Conservation (phyloP, 1,140 invertebrate genomes). For the Drosophila kepulauana region DNA sequence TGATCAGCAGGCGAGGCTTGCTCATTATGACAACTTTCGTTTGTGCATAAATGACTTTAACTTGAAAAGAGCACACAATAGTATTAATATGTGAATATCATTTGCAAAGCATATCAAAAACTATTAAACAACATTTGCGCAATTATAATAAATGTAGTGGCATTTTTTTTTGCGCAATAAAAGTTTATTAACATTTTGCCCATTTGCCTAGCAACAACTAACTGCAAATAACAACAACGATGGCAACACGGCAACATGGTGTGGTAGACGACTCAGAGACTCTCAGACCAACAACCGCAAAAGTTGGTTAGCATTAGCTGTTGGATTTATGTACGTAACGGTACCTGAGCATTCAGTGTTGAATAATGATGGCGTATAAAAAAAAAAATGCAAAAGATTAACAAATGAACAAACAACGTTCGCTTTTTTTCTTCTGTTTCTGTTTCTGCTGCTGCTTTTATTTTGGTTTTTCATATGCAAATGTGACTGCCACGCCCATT, state of each 20-base stretch:
- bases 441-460: conserved; percentile 15
- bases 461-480: conserved; percentile 61
- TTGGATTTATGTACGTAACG: conserved; percentile 64
- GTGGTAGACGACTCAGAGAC: conserved; percentile 19
- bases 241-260: conserved; percentile 14
- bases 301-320: conserved; percentile 61
- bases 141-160: conserved; percentile 73
- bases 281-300: conserved; percentile 68
- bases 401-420: conserved; percentile 65
- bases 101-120: conserved; percentile 51
- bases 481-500: conserved; percentile 62
- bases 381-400: conserved; percentile 60
- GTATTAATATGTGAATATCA: conserved; percentile 46
- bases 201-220: conserved; percentile 69
- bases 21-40: conserved; percentile 47
- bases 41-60: conserved; percentile 43
- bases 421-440: conserved; percentile 22
- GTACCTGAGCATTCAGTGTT: conserved; percentile 75
- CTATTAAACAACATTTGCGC: conserved; percentile 50
- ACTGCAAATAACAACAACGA: conserved; percentile 21
- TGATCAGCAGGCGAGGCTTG: background rate
- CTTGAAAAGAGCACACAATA: conserved; percentile 13
- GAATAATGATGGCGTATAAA: conserved; percentile 73
- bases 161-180: conserved; percentile 72
- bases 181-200: conserved; percentile 81